These are phyloP conservation scores for Neodiprion fabricii DNA, from an alignment of 1,140 invertebrate species.

Conservation along the genomic window DNA sequence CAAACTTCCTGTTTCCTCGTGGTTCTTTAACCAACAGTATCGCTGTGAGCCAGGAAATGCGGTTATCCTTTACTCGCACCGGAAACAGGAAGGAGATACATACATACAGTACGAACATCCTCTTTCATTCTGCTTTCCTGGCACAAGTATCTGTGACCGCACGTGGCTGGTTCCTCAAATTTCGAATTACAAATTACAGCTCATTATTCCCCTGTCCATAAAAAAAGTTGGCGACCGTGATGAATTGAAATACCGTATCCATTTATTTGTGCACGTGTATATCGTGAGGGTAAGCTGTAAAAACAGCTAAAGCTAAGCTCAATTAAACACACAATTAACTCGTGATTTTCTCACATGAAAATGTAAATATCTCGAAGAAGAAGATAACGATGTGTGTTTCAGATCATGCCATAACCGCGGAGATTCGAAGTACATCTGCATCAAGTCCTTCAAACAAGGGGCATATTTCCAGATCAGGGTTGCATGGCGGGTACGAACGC, in stretches of 20 bases:
- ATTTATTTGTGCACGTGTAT: no score
- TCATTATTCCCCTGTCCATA: neutral
- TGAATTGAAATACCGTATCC: no score
- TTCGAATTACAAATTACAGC: neutral
- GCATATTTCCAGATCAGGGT: neutral
- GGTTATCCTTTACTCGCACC: neutral
- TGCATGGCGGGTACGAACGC: neutral
- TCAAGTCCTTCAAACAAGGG: neutral
- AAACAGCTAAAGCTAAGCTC: no score
- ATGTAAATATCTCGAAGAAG: no score
- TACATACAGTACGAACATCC: neutral
- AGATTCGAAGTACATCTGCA: neutral
- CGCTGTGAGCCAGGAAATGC: neutral
- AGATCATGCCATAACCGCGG: neutral
- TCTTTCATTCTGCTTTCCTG: neutral
- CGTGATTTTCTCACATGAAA: no score
- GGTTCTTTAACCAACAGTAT: neutral
- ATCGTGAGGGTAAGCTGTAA: no score
- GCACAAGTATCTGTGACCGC: neutral
- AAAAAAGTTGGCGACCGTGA: no score
- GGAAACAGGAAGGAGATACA: neutral
- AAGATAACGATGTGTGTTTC: neutral
- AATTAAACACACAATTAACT: no score
- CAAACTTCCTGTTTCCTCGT: constrained; percentile 33
- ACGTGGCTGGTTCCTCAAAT: neutral